Evolutionary conservation across 2,113 vertebrate genomes (phyloP), one percentile per base, ranked within the genome.

Genomic region (Macrotus californicus): DNA sequence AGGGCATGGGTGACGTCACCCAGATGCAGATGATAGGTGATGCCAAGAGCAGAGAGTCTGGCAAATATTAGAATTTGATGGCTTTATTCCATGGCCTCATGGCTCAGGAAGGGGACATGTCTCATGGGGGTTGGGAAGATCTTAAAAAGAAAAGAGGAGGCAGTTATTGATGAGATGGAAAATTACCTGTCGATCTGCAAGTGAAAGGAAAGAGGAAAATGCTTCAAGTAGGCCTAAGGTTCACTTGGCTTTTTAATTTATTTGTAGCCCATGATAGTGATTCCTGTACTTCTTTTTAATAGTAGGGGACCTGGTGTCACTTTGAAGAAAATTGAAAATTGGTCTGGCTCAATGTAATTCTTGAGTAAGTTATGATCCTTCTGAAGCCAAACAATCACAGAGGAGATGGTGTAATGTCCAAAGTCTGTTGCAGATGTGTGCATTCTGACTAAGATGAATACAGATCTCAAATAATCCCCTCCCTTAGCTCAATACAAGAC

Each of bases 241-340:
- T 91, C 69, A 61, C 75, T 89, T 66, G 15, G 4, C 39, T n/a
- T 6, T n/a, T 66, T n/a, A 29, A 80, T 67, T 77, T 92, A 54
- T 80, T 84, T 72, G 22, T 48, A 85, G 29, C 26, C 11, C 18
- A 15, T 36, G 18, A 13, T 72, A 70, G 31, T n/a, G 15, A 90
- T 21, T 87, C 15, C 24, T 90, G 11, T 12, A 39, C 29, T 64
- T 41, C 9, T 48, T 91, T 86, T 82, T 43, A 59, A 59, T 73
- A 79, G 43, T 24, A 56, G 52, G 10, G 11, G 48, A 83, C 6
- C 22, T 80, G n/a, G 59, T 75, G 4, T 72, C 81, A 88, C 66
- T 91, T 94, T 52, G 41, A 92, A 67, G 52, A 95, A 84, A 87
- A 90, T 22, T 75, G 12, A 82, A 87, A 80, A 31, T 43, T 73